Evolutionary conservation across 2,113 vertebrate species (phyloP).

Genomic region (Melanostigma gelatinosum): DNA sequence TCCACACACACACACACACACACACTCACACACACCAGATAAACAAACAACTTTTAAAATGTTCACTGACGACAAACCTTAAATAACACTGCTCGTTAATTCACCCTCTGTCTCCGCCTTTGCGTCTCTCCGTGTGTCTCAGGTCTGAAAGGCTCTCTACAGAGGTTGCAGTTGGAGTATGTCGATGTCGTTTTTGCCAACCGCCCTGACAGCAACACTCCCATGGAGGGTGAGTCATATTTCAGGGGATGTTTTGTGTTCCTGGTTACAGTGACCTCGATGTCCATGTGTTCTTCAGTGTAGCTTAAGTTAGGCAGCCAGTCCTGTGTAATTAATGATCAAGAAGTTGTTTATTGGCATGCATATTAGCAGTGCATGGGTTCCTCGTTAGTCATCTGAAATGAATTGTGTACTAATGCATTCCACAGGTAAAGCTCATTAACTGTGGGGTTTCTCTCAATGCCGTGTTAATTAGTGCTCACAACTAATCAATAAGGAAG

Average conservation of each 20-base stretch:
- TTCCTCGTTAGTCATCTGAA: conserved; percentile 17
- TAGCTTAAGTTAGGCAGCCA: neutral
- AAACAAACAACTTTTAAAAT: neutral
- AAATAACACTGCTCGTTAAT: neutral
- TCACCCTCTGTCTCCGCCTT: neutral
- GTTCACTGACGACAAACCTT: neutral
- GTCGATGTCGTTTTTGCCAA: conserved; percentile 99
- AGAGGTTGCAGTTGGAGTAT: conserved; percentile 96
- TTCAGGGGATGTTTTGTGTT: neutral
- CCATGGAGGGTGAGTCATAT: conserved; percentile 94
- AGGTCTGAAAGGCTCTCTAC: conserved; percentile 96
- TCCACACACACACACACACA: neutral
- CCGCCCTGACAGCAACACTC: conserved; percentile 95
- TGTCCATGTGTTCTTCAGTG: neutral
- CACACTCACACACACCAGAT: neutral
- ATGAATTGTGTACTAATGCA: neutral
- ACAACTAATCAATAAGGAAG: neutral
- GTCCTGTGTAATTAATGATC: neutral
- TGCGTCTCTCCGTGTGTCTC: conserved; percentile 9
- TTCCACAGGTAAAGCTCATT: neutral
- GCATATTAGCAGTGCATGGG: neutral
- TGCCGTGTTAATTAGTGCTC: conserved; percentile 19
- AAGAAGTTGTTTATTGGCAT: conserved; percentile 10
- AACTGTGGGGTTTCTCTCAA: neutral
- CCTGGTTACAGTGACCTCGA: neutral